Conservation (phyloP, 2,113 vertebrate species). For the Lampris incognitus region DNA sequence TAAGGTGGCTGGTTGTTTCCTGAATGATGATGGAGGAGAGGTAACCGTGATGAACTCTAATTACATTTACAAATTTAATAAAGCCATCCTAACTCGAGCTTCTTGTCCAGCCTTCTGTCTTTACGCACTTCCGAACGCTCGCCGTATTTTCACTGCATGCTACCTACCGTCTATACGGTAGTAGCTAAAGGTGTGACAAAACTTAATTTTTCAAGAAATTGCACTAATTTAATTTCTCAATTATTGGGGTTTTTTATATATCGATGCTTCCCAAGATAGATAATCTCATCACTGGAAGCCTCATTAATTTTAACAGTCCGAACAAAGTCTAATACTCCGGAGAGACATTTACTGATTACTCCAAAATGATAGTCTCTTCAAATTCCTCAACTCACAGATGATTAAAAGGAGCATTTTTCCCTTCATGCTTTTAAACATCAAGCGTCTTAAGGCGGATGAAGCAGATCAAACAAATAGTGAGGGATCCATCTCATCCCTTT, state of each 20-base stretch:
- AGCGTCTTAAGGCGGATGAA: constrained; percentile 78
- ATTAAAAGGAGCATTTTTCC: constrained; percentile 66
- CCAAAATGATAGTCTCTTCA: constrained; percentile 67
- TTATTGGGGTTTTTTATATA: constrained; percentile 55
- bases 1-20: constrained; percentile 48
- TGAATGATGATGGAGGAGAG: constrained; percentile 20
- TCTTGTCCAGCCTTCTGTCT: constrained; percentile 3
- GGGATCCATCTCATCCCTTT: constrained; percentile 82
- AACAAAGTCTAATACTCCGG: constrained; percentile 67
- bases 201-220: constrained; percentile 47
- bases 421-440: constrained; percentile 72
- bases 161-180: not conserved
- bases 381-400: constrained; percentile 70
- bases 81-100: constrained; percentile 55
- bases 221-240: constrained; percentile 69
- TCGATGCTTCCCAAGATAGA: constrained; percentile 56
- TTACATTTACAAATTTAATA: constrained; percentile 71
- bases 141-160: not conserved
- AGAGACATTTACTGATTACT: constrained; percentile 73
- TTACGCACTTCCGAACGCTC: not conserved
- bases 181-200: not conserved
- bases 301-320: constrained; percentile 66
- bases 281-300: constrained; percentile 63
- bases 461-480: constrained; percentile 82
- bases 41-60: constrained; percentile 44